Conservation (phyloP, 23 tunicate species). For the Phallusia fumigata region DNA sequence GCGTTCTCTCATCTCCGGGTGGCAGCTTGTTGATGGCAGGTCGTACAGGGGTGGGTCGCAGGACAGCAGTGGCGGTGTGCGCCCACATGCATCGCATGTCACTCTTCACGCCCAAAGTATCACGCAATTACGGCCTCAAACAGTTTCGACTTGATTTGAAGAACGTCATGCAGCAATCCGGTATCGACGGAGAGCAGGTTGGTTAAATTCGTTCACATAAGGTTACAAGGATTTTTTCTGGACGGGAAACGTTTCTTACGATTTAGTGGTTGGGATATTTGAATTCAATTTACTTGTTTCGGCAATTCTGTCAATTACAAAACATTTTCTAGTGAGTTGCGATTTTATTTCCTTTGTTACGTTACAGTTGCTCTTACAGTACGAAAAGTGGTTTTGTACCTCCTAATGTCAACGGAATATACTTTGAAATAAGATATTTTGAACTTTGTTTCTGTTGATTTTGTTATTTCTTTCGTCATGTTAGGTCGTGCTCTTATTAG, state of each 20-base stretch:
- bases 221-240: too few relatives aligned
- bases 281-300: too few relatives aligned
- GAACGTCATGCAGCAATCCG: conserved; percentile 88
- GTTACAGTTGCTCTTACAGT: too few relatives aligned
- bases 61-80: conserved; percentile 74
- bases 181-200: conserved; percentile 86
- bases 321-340: too few relatives aligned
- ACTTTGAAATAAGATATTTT: too few relatives aligned
- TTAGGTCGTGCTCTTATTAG: conserved; percentile 74
- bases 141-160: conserved; percentile 78
- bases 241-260: too few relatives aligned
- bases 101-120: conserved; percentile 83
- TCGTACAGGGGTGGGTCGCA: conserved; percentile 81
- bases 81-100: conserved; percentile 90
- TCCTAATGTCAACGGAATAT: too few relatives aligned
- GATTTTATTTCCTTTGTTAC: too few relatives aligned
- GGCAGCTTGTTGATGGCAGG: conserved; percentile 86
- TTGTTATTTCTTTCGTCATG: neutral
- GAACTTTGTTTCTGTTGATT: too few relatives aligned
- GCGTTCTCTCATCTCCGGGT: conserved; percentile 69
- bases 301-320: too few relatives aligned
- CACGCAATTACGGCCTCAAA: conserved; percentile 75
- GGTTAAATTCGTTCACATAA: neutral
- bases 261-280: too few relatives aligned
- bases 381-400: too few relatives aligned